Evolutionary conservation across 2,888 invertebrate genomes (phyloP).

Genomic region (Altica lythri): DNA sequence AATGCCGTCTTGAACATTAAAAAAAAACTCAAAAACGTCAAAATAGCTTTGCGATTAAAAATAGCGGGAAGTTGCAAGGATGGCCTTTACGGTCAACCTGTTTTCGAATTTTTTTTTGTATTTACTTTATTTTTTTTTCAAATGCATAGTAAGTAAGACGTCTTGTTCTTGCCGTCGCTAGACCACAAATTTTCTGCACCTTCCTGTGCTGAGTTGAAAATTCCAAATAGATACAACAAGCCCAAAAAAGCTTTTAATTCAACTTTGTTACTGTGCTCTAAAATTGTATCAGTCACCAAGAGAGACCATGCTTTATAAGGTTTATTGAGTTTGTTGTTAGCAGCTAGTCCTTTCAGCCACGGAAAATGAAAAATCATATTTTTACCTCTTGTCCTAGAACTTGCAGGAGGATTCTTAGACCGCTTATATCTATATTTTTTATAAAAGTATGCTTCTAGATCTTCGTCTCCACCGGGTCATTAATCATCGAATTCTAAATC

Average conservation of each 20-base stretch:
- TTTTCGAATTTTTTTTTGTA: too few species aligned
- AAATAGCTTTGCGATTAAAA: too few species aligned
- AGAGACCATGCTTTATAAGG: slow-evolving; percentile 9
- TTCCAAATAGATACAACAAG: slow-evolving; percentile 16
- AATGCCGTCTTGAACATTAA: too few species aligned
- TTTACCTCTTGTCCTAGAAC: slow-evolving; percentile 18
- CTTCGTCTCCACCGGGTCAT: slow-evolving; percentile 11
- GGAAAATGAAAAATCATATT: slow-evolving; percentile 1
- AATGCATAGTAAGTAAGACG: slow-evolving; percentile 22
- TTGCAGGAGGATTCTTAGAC: slow-evolving; percentile 16
- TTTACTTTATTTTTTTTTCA: too few species aligned
- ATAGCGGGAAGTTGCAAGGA: too few species aligned
- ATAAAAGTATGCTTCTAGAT: slow-evolving; percentile 12
- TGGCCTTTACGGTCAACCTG: too few species aligned
- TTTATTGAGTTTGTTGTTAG: neutral
- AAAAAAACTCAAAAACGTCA: too few species aligned
- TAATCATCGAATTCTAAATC: slow-evolving; percentile 11
- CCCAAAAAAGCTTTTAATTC: slow-evolving; percentile 21
- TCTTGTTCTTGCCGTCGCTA: slow-evolving; percentile 25
- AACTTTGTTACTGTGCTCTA: slow-evolving; percentile 7
- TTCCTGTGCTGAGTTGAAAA: slow-evolving; percentile 31
- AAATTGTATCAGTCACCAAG: neutral
- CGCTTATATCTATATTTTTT: slow-evolving; percentile 6
- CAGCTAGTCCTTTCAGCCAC: slow-evolving; percentile 9
- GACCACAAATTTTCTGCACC: slow-evolving; percentile 23